phyloP scores from a whole-genome alignment of 1,140 invertebrate species.

The Neoseiulus cucumeris region DNA sequence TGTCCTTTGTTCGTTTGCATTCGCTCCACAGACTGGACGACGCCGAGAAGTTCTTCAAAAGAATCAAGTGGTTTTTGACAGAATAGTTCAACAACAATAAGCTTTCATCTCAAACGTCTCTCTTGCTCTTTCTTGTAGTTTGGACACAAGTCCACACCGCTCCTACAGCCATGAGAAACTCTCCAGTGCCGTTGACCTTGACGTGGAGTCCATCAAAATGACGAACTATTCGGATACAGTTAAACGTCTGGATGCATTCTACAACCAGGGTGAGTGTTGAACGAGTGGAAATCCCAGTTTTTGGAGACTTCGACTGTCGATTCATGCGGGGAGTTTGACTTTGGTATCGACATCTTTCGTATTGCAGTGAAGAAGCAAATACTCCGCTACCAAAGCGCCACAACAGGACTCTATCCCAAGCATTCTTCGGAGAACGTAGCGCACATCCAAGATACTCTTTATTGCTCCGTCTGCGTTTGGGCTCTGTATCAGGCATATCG shows the following conservation, averaged over 20 bases:
- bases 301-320: no score
- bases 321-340: no score
- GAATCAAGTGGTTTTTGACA: background rate
- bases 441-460: constrained; percentile 82
- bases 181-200: background rate
- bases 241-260: constrained; percentile 67
- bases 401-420: constrained; percentile 80
- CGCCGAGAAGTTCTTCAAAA: no score
- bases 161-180: constrained; percentile 3
- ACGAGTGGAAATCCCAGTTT: background rate
- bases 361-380: constrained; percentile 77
- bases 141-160: background rate
- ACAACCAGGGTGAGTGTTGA: constrained; percentile 53
- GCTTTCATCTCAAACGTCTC: background rate
- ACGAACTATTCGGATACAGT: constrained; percentile 70
- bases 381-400: constrained; percentile 73
- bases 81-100: background rate
- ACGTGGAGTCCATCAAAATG: constrained; percentile 16
- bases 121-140: background rate
- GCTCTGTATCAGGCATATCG: constrained; percentile 88
- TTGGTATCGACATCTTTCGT: constrained; percentile 8
- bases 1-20: no score
- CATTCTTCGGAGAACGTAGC: constrained; percentile 59
- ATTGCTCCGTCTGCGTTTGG: constrained; percentile 88
- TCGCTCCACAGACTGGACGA: no score